Percentiles rank a stretch among this genome's conserved stretches.
phyloP scores from a whole-genome alignment of 2,113 vertebrate species.

The Notothenia coriiceps region DNA sequence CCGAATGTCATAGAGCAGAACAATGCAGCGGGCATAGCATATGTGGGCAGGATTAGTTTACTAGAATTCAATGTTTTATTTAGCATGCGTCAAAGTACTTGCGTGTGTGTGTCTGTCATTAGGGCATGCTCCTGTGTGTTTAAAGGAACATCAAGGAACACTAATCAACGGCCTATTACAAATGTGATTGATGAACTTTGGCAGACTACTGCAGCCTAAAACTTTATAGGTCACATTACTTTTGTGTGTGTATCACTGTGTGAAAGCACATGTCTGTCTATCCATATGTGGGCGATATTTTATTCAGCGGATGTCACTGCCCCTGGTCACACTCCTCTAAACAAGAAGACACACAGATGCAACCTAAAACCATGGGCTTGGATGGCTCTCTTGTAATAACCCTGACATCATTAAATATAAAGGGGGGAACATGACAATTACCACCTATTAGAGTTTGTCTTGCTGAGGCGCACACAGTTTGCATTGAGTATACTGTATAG shows the following conservation, averaged over 20 bases:
- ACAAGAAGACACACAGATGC: conserved; percentile 69
- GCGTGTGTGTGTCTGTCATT: conserved; percentile 17
- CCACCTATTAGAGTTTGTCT: conserved; percentile 76
- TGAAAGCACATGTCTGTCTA: conserved; percentile 18
- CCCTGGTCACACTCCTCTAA: conserved; percentile 75
- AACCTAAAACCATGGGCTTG: conserved; percentile 71
- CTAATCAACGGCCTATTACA: conserved; percentile 57
- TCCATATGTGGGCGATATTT: conserved; percentile 70
- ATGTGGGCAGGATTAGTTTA: conserved; percentile 80
- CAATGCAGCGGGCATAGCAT: conserved; percentile 73
- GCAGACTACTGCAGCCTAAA: conserved; percentile 21
- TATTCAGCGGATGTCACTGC: conserved; percentile 76
- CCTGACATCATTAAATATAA: conserved; percentile 82
- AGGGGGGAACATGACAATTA: conserved; percentile 80
- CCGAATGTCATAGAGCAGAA: conserved; percentile 73
- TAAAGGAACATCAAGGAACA: conserved; percentile 51
- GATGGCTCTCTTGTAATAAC: conserved; percentile 78
- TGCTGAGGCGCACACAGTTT: conserved; percentile 39
- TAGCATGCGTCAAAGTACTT: conserved; percentile 70
- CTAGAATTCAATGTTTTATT: conserved; percentile 80
- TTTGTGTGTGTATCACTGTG: conserved; percentile 17
- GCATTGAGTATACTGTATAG: conserved; percentile 2
- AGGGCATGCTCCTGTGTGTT: conserved; percentile 30
- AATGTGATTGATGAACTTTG: conserved; percentile 61
- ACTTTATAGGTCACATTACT: conserved; percentile 4